These are phyloP conservation scores for Bursaphelenchus okinawaensis DNA, from an alignment of 2,888 invertebrate species.

Conservation along the genomic window DNA sequence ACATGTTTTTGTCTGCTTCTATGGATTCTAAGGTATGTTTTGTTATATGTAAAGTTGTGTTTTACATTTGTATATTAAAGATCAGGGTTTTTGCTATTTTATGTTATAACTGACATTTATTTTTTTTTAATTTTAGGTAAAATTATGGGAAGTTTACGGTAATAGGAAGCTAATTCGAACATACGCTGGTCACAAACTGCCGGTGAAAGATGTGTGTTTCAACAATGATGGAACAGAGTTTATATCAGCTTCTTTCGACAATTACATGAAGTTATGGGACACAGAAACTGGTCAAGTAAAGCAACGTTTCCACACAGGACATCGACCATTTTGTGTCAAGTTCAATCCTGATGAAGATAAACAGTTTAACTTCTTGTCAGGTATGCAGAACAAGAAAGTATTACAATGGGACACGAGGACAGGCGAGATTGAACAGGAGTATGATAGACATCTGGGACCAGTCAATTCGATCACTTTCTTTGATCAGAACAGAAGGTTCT, in stretches of 20 bases:
- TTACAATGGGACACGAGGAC: constrained; percentile 96
- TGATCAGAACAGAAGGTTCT: constrained; percentile 93
- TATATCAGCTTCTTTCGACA: constrained; percentile 86
- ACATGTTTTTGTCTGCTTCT: constrained; percentile 85
- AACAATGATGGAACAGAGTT: constrained; percentile 88
- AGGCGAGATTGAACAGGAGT: constrained; percentile 82
- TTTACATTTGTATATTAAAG: no score
- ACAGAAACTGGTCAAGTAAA: constrained; percentile 74
- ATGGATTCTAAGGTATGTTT: constrained; percentile 82
- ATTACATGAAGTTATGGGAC: constrained; percentile 97
- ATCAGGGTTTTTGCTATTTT: no score
- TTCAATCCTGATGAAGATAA: constrained; percentile 96
- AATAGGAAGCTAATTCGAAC: constrained; percentile 85
- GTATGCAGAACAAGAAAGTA: constrained; percentile 98
- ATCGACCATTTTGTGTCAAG: constrained; percentile 95
- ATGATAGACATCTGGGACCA: constrained; percentile 94
- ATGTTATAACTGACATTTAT: neutral
- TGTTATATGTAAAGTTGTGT: no score
- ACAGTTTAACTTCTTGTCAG: constrained; percentile 86
- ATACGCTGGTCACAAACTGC: constrained; percentile 91
- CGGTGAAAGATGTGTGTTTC: constrained; percentile 90
- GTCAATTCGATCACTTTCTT: constrained; percentile 99
- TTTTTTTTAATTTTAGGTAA: constrained; percentile 34
- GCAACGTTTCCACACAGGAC: constrained; percentile 79
- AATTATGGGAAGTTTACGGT: constrained; percentile 97